These are phyloP conservation scores for Heliconius melpomene DNA, from an alignment of 1,140 invertebrate genomes.

Conservation along the genomic window DNA sequence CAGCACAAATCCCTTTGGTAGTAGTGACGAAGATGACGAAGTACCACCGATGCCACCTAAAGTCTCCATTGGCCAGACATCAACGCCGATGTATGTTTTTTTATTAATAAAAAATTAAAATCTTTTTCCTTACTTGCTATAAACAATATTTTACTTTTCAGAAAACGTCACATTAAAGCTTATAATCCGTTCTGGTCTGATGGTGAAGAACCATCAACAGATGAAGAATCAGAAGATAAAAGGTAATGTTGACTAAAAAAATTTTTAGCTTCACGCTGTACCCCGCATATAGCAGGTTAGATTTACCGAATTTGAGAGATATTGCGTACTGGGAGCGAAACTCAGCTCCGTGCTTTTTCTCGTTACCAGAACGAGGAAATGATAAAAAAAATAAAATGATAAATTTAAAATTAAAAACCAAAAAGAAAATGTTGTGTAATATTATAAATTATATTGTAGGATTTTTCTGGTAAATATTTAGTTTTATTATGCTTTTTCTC, in stretches of 20 bases:
- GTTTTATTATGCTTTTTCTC: too few species aligned
- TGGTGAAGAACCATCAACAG: slow-evolving; percentile 83
- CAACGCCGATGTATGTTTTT: slow-evolving; percentile 59
- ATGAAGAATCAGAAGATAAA: slow-evolving; percentile 63
- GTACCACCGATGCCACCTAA: slow-evolving; percentile 53
- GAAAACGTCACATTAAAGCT: slow-evolving; percentile 65
- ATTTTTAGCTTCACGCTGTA: background rate
- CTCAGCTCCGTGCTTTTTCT: too few species aligned
- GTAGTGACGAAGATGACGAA: slow-evolving; percentile 83
- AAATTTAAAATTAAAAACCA: too few species aligned
- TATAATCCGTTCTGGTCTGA: slow-evolving; percentile 88
- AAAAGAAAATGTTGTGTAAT: too few species aligned
- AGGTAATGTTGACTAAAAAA: slow-evolving; percentile 42
- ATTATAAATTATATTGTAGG: too few species aligned
- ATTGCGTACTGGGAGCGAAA: too few species aligned
- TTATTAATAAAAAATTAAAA: slow-evolving; percentile 18
- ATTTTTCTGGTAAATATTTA: too few species aligned
- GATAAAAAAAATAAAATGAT: too few species aligned
- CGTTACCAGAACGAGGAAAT: too few species aligned
- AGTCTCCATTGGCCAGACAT: slow-evolving; percentile 41
- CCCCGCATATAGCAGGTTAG: too few species aligned
- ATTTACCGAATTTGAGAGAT: too few species aligned
- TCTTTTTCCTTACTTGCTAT: background rate
- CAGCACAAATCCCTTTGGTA: slow-evolving; percentile 87
- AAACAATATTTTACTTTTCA: slow-evolving; percentile 42